These are phyloP conservation scores for Platalea minor DNA, from an alignment of 2,797 vertebrate species.

Conservation along the genomic window DNA sequence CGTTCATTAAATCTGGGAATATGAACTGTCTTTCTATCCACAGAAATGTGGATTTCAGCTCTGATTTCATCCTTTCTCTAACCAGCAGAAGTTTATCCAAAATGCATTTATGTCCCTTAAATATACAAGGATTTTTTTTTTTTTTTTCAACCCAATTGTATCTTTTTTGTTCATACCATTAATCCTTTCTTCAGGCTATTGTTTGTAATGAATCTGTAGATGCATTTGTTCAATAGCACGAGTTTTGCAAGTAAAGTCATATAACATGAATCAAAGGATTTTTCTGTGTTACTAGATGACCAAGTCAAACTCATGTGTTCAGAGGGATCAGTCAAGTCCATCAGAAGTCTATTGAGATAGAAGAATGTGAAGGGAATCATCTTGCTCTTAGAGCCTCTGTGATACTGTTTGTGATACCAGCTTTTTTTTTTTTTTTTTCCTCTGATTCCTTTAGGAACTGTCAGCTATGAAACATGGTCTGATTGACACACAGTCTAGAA, in stretches of 20 bases:
- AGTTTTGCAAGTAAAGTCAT: neutral
- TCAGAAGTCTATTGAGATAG: neutral
- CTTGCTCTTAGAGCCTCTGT: neutral
- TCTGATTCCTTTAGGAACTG: slow-evolving; percentile 21
- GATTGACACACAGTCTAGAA: slow-evolving; percentile 35
- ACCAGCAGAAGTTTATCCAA: neutral
- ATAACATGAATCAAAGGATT: neutral
- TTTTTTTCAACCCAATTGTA: neutral
- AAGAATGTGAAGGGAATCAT: neutral
- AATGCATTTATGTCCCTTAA: neutral
- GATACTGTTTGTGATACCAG: neutral
- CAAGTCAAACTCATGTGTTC: neutral
- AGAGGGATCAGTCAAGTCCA: neutral
- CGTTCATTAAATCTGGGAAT: neutral
- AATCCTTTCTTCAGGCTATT: neutral
- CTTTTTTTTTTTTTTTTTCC: neutral
- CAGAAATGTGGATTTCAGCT: neutral
- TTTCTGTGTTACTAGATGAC: neutral
- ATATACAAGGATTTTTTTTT: accelerated
- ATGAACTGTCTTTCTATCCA: neutral
- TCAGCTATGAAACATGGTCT: slow-evolving; percentile 13
- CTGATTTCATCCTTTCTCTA: neutral
- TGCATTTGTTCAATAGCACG: neutral
- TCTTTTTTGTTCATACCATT: neutral
- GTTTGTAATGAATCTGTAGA: neutral